phyloP scores from a whole-genome alignment of 2,113 vertebrate genomes.

The Prionailurus bengalensis region DNA sequence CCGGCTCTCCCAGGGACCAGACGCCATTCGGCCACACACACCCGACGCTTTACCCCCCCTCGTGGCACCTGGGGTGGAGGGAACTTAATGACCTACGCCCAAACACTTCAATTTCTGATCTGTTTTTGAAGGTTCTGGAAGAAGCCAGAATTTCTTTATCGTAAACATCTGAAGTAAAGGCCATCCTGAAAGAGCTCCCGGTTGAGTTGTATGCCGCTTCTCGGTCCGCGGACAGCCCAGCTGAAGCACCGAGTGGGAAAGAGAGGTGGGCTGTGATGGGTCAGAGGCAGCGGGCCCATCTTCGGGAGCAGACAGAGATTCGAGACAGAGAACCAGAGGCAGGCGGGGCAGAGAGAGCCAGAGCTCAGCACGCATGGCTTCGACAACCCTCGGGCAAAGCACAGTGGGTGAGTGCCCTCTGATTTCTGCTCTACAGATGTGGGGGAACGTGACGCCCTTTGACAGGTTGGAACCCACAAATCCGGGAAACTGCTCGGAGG shows the following conservation, averaged over 20 bases:
- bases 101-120: background rate
- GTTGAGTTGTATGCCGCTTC: background rate
- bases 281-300: background rate
- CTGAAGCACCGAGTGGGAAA: background rate
- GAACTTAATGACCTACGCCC: background rate
- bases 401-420: background rate
- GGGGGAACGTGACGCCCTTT: background rate
- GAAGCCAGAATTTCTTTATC: background rate
- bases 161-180: background rate
- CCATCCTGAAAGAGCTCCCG: background rate
- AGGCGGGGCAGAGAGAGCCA: background rate
- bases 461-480: background rate
- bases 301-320: background rate
- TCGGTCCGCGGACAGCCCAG: background rate
- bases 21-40: background rate
- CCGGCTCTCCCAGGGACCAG: background rate
- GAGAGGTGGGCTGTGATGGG: background rate
- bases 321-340: background rate
- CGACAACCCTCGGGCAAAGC: background rate
- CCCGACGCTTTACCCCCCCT: too few relatives aligned
- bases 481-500: background rate
- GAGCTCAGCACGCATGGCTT: accelerated
- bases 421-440: background rate
- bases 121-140: background rate
- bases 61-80: background rate